Evolutionary conservation across 2,888 invertebrate genomes (phyloP).

Genomic region (Willowsia nigromaculata): DNA sequence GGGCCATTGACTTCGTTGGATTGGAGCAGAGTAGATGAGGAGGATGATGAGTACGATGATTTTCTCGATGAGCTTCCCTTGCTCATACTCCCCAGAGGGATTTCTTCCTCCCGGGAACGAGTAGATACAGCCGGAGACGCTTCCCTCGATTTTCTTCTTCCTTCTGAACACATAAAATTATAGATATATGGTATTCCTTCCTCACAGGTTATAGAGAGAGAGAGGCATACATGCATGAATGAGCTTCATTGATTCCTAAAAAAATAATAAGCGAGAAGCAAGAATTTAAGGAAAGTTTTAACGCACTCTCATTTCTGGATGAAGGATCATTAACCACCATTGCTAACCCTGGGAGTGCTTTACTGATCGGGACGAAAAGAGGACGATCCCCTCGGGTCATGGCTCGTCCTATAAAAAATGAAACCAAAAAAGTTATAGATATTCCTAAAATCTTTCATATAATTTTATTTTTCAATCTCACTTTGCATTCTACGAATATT

Average conservation of each 20-base stretch:
- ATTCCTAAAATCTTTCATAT: neutral
- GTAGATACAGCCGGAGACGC: conserved; percentile 68
- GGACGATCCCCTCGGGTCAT: conserved; percentile 69
- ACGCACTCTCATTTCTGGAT: conserved; percentile 66
- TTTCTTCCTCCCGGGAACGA: conserved; percentile 73
- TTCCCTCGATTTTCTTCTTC: conserved; percentile 72
- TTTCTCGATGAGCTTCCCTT: conserved; percentile 54
- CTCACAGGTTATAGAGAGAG: no score
- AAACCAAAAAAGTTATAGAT: neutral
- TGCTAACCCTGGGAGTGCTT: conserved; percentile 77
- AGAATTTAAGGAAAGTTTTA: conserved; percentile 18
- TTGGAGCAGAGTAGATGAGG: conserved; percentile 10
- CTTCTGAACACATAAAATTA: conserved; percentile 61
- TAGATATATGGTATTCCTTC: conserved; percentile 32
- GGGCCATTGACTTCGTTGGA: conserved; percentile 35
- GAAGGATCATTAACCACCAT: conserved; percentile 73
- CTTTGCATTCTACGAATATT: conserved; percentile 73
- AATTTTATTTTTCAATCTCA: neutral
- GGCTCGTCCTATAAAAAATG: conserved; percentile 60
- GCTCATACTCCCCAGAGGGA: conserved; percentile 74
- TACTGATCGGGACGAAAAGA: conserved; percentile 74
- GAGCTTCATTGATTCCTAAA: conserved; percentile 35
- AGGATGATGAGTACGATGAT: conserved; percentile 4
- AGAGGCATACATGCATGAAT: neutral
- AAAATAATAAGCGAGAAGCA: conserved; percentile 42